Conservation (phyloP, 2,113 vertebrate genomes). For the Leptocoma aspasia region DNA sequence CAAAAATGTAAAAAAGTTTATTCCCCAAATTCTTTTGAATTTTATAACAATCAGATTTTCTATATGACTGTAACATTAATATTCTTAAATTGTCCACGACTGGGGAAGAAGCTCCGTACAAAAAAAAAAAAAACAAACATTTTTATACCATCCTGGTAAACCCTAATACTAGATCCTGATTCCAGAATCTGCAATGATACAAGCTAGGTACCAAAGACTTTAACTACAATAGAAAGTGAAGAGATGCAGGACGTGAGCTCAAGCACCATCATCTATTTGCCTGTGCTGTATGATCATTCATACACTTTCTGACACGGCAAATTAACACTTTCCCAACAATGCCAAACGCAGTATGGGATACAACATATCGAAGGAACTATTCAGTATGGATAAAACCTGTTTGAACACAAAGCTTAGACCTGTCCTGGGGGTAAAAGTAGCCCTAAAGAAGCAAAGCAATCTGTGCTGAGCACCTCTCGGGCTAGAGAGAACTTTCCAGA, state of each 20-base stretch:
- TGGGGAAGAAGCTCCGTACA: background rate
- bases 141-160: background rate
- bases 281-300: background rate
- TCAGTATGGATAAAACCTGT: background rate
- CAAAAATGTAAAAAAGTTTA: background rate
- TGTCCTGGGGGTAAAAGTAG: background rate
- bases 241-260: background rate
- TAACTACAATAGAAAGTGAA: background rate
- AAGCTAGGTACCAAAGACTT: background rate
- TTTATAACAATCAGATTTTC: background rate
- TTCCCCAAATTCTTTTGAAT: background rate
- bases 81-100: background rate
- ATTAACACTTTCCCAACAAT: background rate
- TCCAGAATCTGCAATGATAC: background rate
- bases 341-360: background rate
- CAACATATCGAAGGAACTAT: background rate
- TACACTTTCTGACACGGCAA: background rate
- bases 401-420: background rate
- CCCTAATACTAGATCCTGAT: background rate
- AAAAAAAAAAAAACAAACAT: background rate
- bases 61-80: background rate
- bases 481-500: background rate
- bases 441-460: background rate
- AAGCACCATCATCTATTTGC: background rate
- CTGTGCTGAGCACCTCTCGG: accelerated